These are phyloP conservation scores for Phalanger gymnotis DNA, from an alignment of 2,797 vertebrate species.

Conservation along the genomic window DNA sequence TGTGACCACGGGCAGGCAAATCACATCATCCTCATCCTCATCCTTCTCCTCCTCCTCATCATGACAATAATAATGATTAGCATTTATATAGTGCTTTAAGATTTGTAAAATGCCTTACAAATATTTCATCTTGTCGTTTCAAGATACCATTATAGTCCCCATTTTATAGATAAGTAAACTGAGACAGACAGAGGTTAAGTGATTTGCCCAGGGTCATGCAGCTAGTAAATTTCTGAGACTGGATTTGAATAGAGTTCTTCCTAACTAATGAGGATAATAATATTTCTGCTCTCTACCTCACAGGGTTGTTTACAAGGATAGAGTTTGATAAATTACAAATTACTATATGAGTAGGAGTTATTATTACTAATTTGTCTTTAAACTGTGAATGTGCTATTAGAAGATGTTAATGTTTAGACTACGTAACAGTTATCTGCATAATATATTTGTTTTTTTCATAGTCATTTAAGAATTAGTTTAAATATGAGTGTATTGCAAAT, in stretches of 20 bases:
- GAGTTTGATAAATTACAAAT: neutral
- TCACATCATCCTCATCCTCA: neutral
- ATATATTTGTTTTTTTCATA: neutral
- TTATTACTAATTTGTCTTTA: neutral
- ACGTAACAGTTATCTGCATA: neutral
- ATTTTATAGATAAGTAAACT: neutral
- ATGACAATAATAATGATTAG: neutral
- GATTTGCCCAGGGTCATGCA: neutral
- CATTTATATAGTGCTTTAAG: neutral
- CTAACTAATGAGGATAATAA: neutral
- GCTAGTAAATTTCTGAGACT: neutral
- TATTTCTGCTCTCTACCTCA: neutral
- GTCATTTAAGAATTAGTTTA: neutral
- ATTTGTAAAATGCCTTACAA: neutral
- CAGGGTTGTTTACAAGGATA: neutral
- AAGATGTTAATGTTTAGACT: neutral
- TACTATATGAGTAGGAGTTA: neutral
- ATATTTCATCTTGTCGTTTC: neutral
- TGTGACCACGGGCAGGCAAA: neutral
- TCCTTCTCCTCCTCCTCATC: neutral
- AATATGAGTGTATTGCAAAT: constrained; percentile 15
- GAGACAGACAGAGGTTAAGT: neutral
- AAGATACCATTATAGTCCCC: neutral
- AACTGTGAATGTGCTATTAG: neutral
- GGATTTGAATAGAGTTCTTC: neutral